Percentiles rank a stretch among this genome's conserved stretches.
Conservation (phyloP, 2,797 vertebrate genomes). For the Acrocephalus scirpaceus region DNA sequence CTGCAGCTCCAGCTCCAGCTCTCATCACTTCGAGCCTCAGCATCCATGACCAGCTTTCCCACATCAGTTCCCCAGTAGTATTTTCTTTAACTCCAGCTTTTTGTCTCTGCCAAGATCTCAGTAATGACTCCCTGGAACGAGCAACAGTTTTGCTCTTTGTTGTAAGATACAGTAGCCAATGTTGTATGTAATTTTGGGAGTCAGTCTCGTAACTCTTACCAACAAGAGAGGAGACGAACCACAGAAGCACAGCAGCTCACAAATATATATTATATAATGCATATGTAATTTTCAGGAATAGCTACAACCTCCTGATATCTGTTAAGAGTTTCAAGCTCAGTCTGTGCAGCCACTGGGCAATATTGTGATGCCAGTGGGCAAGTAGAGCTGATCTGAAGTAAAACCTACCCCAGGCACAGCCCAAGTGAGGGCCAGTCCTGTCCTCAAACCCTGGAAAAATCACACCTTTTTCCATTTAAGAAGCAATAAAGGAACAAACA, state of each 20-base stretch:
- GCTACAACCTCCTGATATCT: not conserved
- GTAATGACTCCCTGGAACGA: not conserved
- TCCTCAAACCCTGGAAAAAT: not conserved
- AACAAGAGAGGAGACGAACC: not conserved
- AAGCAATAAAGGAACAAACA: not conserved
- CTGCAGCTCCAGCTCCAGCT: not conserved
- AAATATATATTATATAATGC: not conserved
- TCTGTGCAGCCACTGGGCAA: not conserved
- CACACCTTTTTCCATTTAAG: not conserved
- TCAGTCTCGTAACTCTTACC: not conserved
- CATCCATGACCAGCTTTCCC: not conserved
- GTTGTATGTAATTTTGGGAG: not conserved
- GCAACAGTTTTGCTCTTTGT: not conserved
- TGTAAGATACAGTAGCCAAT: not conserved
- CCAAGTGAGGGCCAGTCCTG: not conserved
- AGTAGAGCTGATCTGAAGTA: not conserved
- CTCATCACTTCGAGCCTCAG: fast-evolving
- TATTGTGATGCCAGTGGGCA: fast-evolving
- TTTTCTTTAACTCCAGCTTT: not conserved
- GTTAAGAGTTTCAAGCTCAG: not conserved
- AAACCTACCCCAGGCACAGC: not conserved
- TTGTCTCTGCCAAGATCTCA: not conserved
- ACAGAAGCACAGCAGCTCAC: not conserved
- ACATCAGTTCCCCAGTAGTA: not conserved
- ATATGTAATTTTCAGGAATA: not conserved